phyloP scores from a whole-genome alignment of 2,888 invertebrate genomes.

The Diarsia dahlii region DNA sequence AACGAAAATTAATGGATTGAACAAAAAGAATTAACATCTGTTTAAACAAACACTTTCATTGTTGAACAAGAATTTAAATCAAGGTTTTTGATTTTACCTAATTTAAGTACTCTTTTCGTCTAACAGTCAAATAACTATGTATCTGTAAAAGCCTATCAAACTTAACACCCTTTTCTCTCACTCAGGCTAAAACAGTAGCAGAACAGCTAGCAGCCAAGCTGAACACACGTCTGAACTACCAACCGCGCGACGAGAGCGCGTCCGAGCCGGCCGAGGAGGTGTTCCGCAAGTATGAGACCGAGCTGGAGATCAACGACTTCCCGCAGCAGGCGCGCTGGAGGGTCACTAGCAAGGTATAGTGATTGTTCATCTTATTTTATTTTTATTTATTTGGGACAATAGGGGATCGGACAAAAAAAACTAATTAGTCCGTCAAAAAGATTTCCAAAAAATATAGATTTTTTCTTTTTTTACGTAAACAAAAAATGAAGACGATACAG shows the following conservation, averaged over 20 bases:
- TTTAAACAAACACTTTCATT: too few species aligned
- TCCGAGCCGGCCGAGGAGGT: slow-evolving; percentile 92
- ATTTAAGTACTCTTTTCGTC: neutral
- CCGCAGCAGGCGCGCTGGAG: slow-evolving; percentile 99
- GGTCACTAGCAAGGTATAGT: slow-evolving; percentile 96
- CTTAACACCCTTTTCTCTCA: neutral
- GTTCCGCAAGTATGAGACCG: slow-evolving; percentile 99
- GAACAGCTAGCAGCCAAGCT: slow-evolving; percentile 99
- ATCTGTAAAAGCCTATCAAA: neutral
- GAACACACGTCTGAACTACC: slow-evolving; percentile 99
- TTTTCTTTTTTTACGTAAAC: too few species aligned
- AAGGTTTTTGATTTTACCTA: neutral
- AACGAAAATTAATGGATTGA: too few species aligned
- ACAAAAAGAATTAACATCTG: too few species aligned
- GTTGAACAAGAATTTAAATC: neutral
- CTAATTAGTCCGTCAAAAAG: too few species aligned
- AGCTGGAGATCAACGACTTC: slow-evolving; percentile 99
- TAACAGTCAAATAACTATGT: neutral
- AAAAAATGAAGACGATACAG: too few species aligned
- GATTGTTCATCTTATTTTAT: too few species aligned
- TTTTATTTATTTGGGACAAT: too few species aligned
- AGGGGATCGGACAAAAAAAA: too few species aligned
- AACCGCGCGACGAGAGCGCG: slow-evolving; percentile 95
- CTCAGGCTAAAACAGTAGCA: slow-evolving; percentile 97
- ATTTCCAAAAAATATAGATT: too few species aligned